Evolutionary conservation across 2,797 vertebrate genomes (phyloP).

Genomic region (Manis pentadactyla): DNA sequence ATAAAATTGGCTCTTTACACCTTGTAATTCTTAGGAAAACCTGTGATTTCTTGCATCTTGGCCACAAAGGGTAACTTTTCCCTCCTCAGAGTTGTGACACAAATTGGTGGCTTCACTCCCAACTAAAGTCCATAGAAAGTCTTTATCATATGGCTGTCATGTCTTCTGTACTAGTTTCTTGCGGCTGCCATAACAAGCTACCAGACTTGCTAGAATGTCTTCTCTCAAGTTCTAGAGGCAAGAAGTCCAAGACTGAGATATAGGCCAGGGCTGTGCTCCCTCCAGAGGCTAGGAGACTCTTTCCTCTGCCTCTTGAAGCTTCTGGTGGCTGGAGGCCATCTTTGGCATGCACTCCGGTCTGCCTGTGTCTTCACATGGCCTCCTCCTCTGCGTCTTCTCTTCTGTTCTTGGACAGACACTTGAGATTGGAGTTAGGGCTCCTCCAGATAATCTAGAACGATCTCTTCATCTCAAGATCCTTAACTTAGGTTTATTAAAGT

Average conservation of each 20-base stretch:
- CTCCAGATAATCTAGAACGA: background rate
- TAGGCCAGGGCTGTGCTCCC: rapidly evolving
- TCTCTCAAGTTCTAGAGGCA: background rate
- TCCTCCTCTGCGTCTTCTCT: background rate
- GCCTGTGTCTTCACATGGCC: background rate
- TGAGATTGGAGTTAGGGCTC: background rate
- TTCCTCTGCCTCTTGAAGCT: background rate
- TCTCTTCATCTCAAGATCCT: background rate
- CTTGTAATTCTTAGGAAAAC: background rate
- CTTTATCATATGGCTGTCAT: rapidly evolving
- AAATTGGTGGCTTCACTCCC: background rate
- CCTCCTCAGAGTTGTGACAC: background rate
- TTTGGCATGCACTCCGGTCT: no score
- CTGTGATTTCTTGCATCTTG: background rate
- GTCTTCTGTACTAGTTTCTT: background rate
- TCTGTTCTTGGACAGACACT: background rate
- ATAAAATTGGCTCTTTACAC: background rate
- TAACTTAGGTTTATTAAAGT: background rate
- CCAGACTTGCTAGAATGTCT: background rate
- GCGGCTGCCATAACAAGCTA: background rate
- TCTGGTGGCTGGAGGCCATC: background rate
- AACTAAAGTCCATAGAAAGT: background rate
- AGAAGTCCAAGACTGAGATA: background rate
- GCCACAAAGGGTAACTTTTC: background rate
- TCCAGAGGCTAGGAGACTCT: background rate